Evolutionary conservation across 2,888 invertebrate genomes (phyloP), one percentile per base, ranked within the genome.

Genomic region (Halictus quadricinctus): DNA sequence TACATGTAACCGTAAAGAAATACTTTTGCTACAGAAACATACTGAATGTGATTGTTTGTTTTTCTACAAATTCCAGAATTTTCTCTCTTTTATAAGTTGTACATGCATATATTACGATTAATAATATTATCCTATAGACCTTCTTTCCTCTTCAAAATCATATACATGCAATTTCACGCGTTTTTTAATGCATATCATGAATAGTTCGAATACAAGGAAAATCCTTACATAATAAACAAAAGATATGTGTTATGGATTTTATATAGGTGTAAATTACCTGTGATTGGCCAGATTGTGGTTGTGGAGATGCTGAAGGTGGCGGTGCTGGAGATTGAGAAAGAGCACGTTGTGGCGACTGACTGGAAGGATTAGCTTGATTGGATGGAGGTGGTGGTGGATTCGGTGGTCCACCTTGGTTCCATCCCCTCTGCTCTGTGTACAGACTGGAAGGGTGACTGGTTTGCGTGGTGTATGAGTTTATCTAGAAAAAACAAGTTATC

Each of bases 311-410:
- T 83, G 94, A 94, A 76, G 94, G 94, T 84, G 94, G 94, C 64
- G 94, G 94, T 87, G 94, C 94, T 81, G 94, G 94, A 60, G 94
- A 94, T 81, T 94, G 94, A 72, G 94, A 94, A 85, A 94, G 91
- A 87, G 94, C 93, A 80, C 94, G 93, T 84, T 94, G 94, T 60
- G 94, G 94, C 79, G 94, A 94, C 88, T 94, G 94, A 91, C 93
- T 93, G 84, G 94, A 93, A 81, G 93, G 91, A 91, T 93, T 94
- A 50, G 91, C 92, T 88, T 94, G 94, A 92, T 93, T 94, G 69
- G 88, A 87, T 18, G 94, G 90, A 58, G 94, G 92, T 76, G 93
- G 94, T 60, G 94, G 93, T 77, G 94, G 92, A 93, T 94, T 94
- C 69, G 94, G 91, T 41, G 94, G 93, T 58, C 93, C 93, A 82